phyloP scores from a whole-genome alignment of 2,113 vertebrate species.

The Vimba vimba region DNA sequence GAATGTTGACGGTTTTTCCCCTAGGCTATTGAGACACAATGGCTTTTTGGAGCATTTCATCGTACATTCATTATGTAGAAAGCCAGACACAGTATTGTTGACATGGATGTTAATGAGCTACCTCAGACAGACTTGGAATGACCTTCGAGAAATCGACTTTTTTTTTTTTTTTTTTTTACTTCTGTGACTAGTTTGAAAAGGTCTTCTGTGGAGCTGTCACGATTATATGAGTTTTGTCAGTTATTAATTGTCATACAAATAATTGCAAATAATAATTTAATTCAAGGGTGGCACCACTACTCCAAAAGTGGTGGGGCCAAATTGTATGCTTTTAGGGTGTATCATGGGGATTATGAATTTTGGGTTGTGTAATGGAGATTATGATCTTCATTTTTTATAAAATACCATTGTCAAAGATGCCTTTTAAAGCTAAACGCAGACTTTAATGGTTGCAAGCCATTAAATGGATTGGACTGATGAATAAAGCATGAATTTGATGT shows the following conservation, averaged over 20 bases:
- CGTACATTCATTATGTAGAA: background rate
- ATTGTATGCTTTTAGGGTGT: too few species aligned
- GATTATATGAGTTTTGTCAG: background rate
- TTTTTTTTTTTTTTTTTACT: background rate
- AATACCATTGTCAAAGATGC: too few species aligned
- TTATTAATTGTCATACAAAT: background rate
- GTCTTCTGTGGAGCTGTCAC: background rate
- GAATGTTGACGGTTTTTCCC: background rate
- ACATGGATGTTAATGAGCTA: conserved; percentile 5
- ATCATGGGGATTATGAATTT: too few species aligned
- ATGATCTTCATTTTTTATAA: too few species aligned
- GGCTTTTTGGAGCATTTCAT: background rate
- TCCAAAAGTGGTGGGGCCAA: too few species aligned
- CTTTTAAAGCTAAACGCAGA: too few species aligned
- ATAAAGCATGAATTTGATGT: too few species aligned
- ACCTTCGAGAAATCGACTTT: background rate
- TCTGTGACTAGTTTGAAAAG: background rate
- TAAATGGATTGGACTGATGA: too few species aligned
- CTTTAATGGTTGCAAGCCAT: too few species aligned
- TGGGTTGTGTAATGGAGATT: too few species aligned
- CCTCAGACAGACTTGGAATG: background rate
- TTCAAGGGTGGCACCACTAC: background rate
- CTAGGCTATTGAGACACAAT: background rate
- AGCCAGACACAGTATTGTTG: background rate
- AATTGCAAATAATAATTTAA: background rate